Evolutionary conservation across 2,113 vertebrate species (phyloP).

Genomic region (Thalassarche chlororhynchos): DNA sequence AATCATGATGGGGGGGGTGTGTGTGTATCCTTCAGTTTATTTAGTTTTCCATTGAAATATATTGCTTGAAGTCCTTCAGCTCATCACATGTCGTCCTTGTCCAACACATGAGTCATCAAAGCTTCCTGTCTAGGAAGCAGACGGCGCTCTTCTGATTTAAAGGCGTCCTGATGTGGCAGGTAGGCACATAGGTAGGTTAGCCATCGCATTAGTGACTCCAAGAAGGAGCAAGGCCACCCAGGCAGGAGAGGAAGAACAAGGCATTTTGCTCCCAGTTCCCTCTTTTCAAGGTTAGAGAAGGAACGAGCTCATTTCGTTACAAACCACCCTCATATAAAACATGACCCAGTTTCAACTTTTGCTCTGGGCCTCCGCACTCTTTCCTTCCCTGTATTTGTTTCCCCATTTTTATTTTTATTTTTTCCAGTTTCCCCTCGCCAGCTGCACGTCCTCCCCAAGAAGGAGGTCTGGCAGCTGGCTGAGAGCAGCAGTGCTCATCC

Average conservation of each 20-base stretch:
- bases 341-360: neutral
- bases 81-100: neutral
- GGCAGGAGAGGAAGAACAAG: neutral
- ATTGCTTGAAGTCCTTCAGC: neutral
- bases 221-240: neutral
- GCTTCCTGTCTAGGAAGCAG: neutral
- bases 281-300: neutral
- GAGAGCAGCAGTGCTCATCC: neutral
- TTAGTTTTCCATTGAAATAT: neutral
- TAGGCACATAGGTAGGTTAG: neutral
- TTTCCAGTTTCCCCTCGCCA: neutral
- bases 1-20: neutral
- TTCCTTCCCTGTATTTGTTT: neutral
- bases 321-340: neutral
- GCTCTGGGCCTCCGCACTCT: neutral
- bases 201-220: fast-evolving
- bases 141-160: neutral
- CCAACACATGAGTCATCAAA: neutral
- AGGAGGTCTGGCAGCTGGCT: neutral
- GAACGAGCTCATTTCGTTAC: neutral
- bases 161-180: neutral
- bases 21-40: neutral
- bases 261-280: neutral
- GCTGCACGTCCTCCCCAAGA: neutral
- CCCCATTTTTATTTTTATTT: neutral